These are phyloP conservation scores for Sapajus apella DNA, from an alignment of 2,113 vertebrate species.

Conservation along the genomic window DNA sequence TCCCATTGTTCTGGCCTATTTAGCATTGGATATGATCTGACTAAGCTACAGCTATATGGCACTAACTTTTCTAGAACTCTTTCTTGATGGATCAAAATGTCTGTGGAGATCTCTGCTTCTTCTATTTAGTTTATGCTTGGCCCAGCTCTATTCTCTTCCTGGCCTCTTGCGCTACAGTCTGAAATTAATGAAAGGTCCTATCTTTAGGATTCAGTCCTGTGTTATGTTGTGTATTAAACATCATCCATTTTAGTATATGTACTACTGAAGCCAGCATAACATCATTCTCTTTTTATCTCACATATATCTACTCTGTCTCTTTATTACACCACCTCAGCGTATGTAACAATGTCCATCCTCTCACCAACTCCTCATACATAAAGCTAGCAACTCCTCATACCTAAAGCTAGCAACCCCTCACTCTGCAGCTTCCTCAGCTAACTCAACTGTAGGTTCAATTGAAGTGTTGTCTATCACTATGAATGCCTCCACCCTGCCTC, in stretches of 20 bases:
- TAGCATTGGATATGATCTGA: background rate
- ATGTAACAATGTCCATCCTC: too few relatives aligned
- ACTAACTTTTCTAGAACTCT: background rate
- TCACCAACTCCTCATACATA: background rate
- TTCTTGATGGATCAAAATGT: background rate
- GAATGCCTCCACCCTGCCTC: background rate
- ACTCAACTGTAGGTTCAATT: background rate
- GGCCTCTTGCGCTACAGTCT: background rate
- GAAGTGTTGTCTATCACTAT: background rate
- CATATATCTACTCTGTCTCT: background rate
- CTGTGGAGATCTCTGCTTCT: background rate
- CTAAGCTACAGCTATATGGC: background rate
- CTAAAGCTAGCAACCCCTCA: background rate
- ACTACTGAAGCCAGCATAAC: background rate
- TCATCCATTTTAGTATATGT: background rate
- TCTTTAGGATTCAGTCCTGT: background rate
- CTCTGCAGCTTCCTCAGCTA: background rate
- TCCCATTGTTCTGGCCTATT: background rate
- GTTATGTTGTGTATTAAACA: background rate
- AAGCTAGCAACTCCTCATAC: background rate
- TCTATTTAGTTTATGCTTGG: background rate
- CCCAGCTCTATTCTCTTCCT: background rate
- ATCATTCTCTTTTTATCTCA: background rate
- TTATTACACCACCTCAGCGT: background rate
- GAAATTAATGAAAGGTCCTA: background rate